A percentile compares a stretch with the other conserved stretches of the same genome.
phyloP scores from a whole-genome alignment of 2,113 vertebrate species.

The Galemys pyrenaicus region DNA sequence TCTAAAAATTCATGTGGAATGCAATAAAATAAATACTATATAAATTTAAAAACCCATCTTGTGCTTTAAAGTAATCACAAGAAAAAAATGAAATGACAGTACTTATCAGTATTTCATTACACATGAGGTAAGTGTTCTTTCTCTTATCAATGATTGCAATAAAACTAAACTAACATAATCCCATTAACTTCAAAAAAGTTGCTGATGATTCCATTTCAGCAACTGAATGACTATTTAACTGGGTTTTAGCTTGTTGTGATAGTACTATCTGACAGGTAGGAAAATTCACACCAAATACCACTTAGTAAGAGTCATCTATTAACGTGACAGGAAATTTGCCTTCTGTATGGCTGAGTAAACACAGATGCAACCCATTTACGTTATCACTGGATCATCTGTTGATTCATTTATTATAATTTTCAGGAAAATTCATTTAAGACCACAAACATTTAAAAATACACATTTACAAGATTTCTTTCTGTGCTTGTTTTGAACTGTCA shows the following conservation, averaged over 20 bases:
- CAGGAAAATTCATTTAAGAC: constrained; percentile 73
- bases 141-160: constrained; percentile 77
- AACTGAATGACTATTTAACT: constrained; percentile 64
- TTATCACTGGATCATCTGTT: constrained; percentile 79
- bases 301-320: constrained; percentile 79
- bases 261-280: constrained; percentile 73
- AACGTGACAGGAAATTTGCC: constrained; percentile 82
- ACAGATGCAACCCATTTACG: constrained; percentile 73
- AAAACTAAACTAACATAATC: constrained; percentile 83
- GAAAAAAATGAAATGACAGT: constrained; percentile 71
- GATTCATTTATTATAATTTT: constrained; percentile 79
- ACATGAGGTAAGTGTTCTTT: constrained; percentile 73
- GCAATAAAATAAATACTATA: constrained; percentile 52
- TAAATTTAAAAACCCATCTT: constrained; percentile 56
- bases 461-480: constrained; percentile 1
- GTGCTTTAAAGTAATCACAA: constrained; percentile 65
- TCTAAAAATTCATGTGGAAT: constrained; percentile 44
- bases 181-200: constrained; percentile 85
- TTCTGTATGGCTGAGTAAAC: constrained; percentile 76
- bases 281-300: constrained; percentile 81
- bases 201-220: constrained; percentile 83
- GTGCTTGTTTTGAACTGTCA: not conserved
- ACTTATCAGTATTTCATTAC: constrained; percentile 73
- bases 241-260: constrained; percentile 81
- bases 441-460: constrained; percentile 73